phyloP scores from a whole-genome alignment of 2,888 invertebrate species.

The Protodeltote pygarga region DNA sequence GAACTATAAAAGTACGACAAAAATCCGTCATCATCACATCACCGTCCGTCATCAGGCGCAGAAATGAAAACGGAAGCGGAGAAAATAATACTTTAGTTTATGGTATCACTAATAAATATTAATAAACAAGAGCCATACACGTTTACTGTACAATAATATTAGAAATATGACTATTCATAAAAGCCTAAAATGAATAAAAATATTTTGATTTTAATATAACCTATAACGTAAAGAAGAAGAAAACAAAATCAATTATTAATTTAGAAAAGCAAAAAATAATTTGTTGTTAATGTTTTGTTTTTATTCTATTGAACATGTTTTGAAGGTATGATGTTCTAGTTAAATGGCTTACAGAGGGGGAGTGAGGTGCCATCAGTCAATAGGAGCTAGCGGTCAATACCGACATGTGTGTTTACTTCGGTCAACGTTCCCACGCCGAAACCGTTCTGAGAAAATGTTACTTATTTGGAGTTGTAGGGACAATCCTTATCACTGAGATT shows the following conservation, averaged over 20 bases:
- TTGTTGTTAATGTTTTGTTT: no score
- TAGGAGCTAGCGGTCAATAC: conserved; percentile 64
- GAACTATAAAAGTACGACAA: conserved; percentile 3
- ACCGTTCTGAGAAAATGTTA: conserved; percentile 65
- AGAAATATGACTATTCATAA: no score
- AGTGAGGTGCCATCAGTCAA: conserved; percentile 63
- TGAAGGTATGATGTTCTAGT: background rate
- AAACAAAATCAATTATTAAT: no score
- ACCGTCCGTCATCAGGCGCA: no score
- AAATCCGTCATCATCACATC: conserved; percentile 7
- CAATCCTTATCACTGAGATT: conserved; percentile 1
- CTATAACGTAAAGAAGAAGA: no score
- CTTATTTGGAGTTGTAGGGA: conserved; percentile 49
- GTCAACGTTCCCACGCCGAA: conserved; percentile 68
- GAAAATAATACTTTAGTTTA: background rate
- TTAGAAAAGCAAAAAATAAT: no score
- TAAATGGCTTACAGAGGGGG: conserved; percentile 8
- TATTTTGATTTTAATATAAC: no score
- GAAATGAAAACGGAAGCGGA: background rate
- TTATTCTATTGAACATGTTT: no score
- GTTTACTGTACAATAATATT: no score
- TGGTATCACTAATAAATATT: background rate
- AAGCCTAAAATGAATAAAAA: no score
- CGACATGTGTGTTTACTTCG: conserved; percentile 70
- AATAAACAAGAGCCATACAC: no score